Percentiles rank a stretch among this genome's conserved stretches.
phyloP scores from a whole-genome alignment of 2,113 vertebrate species.

The Meles meles region DNA sequence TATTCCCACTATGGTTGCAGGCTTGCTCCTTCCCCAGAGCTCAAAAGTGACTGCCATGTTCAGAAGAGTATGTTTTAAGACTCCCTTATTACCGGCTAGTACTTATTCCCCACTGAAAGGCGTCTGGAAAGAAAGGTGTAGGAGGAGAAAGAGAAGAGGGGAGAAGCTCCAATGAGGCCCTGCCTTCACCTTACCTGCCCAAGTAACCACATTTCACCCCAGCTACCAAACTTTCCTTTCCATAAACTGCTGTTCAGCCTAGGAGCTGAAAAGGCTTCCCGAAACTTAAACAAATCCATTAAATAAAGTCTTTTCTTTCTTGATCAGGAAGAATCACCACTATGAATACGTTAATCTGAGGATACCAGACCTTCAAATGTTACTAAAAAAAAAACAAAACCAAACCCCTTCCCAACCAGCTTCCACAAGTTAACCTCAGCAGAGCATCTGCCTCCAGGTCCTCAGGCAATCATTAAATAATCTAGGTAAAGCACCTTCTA shows the following conservation, averaged over 20 bases:
- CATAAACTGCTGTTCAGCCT: neutral
- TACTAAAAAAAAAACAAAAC: neutral
- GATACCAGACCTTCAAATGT: neutral
- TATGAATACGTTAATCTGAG: neutral
- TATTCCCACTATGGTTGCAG: neutral
- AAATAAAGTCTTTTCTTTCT: neutral
- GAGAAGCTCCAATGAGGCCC: neutral
- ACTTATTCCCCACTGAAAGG: neutral
- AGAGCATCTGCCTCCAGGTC: neutral
- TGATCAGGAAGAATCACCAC: neutral
- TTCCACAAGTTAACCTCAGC: neutral
- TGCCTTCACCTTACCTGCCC: neutral
- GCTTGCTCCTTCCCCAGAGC: neutral
- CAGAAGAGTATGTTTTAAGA: neutral
- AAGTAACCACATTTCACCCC: neutral
- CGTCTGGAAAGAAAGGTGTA: neutral
- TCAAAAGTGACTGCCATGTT: neutral
- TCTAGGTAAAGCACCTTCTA: neutral
- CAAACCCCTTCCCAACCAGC: neutral
- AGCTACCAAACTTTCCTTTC: neutral
- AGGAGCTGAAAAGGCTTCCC: neutral
- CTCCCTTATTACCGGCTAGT: neutral
- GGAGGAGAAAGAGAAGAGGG: neutral
- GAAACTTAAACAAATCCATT: neutral
- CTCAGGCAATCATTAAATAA: neutral